These are phyloP conservation scores for Dreissena rostriformis DNA, from an alignment of 1,140 invertebrate genomes.

Conservation along the genomic window DNA sequence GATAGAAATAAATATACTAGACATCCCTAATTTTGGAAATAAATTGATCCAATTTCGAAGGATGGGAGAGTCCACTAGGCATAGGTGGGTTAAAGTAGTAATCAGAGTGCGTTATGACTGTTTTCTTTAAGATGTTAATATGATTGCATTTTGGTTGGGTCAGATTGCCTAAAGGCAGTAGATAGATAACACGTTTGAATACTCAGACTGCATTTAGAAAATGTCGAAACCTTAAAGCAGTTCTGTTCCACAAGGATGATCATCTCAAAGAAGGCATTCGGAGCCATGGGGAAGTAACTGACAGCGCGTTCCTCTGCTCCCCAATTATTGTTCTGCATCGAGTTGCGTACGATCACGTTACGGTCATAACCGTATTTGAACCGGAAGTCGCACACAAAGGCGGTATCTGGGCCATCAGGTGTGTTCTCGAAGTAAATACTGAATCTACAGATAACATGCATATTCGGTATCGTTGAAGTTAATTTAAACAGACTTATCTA, in stretches of 20 bases:
- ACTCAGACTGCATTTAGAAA: neutral
- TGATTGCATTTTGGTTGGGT: too few species aligned
- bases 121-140: too few species aligned
- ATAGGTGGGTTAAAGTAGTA: too few species aligned
- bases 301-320: constrained; percentile 87
- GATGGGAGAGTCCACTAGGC: too few species aligned
- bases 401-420: neutral
- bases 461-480: too few species aligned
- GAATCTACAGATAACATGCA: neutral
- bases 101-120: too few species aligned
- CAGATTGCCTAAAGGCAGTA: too few species aligned
- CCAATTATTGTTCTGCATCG: constrained; percentile 87
- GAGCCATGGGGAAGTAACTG: constrained; percentile 85
- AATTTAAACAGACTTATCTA: too few species aligned
- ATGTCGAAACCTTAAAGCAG: constrained; percentile 81
- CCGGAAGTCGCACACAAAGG: constrained; percentile 3
- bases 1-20: too few species aligned
- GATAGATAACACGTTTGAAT: too few species aligned
- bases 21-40: too few species aligned
- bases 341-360: constrained; percentile 86
- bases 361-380: constrained; percentile 59
- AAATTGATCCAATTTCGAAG: too few species aligned
- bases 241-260: constrained; percentile 81
- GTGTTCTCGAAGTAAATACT: neutral
- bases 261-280: constrained; percentile 87